Percentiles rank a stretch among this genome's conserved stretches.
Evolutionary conservation across 2,113 vertebrate species (phyloP).

Genomic region (Ammodytes marinus): DNA sequence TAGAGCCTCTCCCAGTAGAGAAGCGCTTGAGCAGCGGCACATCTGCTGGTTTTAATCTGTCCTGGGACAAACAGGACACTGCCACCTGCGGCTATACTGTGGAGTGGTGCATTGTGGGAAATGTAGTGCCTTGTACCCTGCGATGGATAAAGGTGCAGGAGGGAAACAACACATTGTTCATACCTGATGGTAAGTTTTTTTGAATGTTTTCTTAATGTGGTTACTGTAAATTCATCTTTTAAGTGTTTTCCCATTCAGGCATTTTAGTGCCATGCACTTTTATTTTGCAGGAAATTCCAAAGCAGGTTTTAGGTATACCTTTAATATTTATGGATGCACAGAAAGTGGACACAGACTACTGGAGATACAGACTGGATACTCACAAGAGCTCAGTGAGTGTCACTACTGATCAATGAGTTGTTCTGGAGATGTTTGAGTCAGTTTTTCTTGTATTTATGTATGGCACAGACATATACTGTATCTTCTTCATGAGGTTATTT

Average conservation of each 20-base stretch:
- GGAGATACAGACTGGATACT: conserved; percentile 74
- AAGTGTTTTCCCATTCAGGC: background rate
- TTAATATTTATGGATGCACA: conserved; percentile 76
- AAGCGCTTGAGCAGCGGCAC: conserved; percentile 38
- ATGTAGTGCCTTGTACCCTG: conserved; percentile 27
- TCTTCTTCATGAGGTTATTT: background rate
- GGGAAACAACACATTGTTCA: conserved; percentile 57
- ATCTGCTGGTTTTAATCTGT: conserved; percentile 56
- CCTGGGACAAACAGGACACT: conserved; percentile 50
- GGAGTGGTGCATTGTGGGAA: conserved; percentile 73
- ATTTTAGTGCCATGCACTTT: background rate
- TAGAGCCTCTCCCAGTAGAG: conserved; percentile 12
- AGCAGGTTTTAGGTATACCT: conserved; percentile 68
- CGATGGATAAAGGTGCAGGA: conserved; percentile 63
- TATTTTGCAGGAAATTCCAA: conserved; percentile 57
- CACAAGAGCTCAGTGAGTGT: conserved; percentile 71
- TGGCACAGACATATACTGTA: background rate
- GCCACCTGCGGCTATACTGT: conserved; percentile 75
- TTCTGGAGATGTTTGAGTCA: background rate
- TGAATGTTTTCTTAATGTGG: background rate
- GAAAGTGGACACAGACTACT: conserved; percentile 55
- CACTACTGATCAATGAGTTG: background rate
- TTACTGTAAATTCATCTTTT: background rate
- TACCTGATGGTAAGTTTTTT: conserved; percentile 59
- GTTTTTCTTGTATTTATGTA: background rate